phyloP scores from a whole-genome alignment of 2,797 vertebrate species.

The Syngnathus rostellatus region DNA sequence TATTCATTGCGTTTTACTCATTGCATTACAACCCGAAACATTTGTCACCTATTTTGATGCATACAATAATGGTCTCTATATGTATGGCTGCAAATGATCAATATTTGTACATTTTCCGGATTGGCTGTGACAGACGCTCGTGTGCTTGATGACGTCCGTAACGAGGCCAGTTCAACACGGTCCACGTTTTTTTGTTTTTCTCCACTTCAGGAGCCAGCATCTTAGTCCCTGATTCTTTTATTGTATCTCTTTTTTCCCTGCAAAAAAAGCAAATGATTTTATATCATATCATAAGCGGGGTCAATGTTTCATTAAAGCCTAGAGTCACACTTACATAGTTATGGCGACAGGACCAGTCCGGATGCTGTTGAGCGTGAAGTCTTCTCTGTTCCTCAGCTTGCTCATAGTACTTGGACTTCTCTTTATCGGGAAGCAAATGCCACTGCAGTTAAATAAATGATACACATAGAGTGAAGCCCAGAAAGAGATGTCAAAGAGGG shows the following conservation, averaged over 20 bases:
- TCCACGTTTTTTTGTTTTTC: neutral
- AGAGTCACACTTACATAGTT: slow-evolving; percentile 3
- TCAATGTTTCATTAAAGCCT: neutral
- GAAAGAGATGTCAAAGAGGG: neutral
- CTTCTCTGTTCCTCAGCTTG: slow-evolving; percentile 2
- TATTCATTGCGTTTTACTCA: neutral
- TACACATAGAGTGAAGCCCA: neutral
- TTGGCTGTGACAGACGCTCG: neutral
- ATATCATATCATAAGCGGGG: neutral
- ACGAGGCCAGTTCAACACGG: neutral
- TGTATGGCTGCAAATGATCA: neutral
- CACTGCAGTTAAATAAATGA: neutral
- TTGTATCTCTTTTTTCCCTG: slow-evolving; percentile 4
- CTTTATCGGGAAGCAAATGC: slow-evolving; percentile 7
- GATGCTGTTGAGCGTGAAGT: slow-evolving; percentile 6
- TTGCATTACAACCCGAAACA: neutral
- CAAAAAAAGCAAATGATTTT: neutral
- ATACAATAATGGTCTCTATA: neutral
- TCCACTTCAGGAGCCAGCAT: neutral
- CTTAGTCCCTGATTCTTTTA: slow-evolving; percentile 2
- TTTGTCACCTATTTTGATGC: neutral
- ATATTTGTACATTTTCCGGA: no score
- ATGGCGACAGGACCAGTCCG: slow-evolving; percentile 8
- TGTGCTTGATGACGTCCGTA: neutral
- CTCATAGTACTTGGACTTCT: slow-evolving; percentile 1